Conservation (phyloP, 2,113 vertebrate genomes). For the Tympanuchus pallidicinctus region DNA sequence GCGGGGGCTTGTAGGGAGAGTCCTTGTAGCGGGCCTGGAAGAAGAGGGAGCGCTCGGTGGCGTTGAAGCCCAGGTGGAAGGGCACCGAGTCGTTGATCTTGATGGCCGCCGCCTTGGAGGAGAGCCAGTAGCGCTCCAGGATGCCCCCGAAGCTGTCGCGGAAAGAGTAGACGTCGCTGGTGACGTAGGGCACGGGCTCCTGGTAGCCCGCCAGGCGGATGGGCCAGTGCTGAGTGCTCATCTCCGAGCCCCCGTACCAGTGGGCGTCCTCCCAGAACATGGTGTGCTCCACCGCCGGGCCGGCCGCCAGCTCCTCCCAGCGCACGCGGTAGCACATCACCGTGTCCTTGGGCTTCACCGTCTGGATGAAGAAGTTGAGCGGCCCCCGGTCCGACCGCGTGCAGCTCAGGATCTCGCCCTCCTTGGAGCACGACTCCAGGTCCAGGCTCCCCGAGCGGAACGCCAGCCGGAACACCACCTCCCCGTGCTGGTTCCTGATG, state of each 20-base stretch:
- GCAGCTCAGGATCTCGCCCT: conserved; percentile 88
- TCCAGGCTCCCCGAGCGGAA: conserved; percentile 91
- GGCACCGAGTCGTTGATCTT: conserved; percentile 96
- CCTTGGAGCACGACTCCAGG: conserved; percentile 92
- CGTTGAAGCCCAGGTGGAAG: conserved; percentile 95
- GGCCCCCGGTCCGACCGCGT: conserved; percentile 80
- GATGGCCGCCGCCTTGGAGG: conserved; percentile 92
- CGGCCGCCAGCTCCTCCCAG: conserved; percentile 89
- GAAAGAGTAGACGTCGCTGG: conserved; percentile 90
- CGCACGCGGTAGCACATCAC: conserved; percentile 97
- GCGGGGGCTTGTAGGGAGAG: conserved; percentile 88
- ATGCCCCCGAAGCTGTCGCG: conserved; percentile 92
- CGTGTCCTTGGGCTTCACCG: conserved; percentile 90
- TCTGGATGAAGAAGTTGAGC: conserved; percentile 95
- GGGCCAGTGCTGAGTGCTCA: conserved; percentile 95
- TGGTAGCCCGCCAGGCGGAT: conserved; percentile 90
- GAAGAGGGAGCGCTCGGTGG: conserved; percentile 87
- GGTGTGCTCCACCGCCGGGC: conserved; percentile 88
- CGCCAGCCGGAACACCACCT: conserved; percentile 90
- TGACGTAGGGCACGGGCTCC: conserved; percentile 92
- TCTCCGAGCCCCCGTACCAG: conserved; percentile 96
- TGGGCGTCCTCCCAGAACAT: conserved; percentile 94
- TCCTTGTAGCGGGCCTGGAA: conserved; percentile 92
- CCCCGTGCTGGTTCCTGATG: conserved; percentile 90
- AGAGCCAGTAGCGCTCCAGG: conserved; percentile 97